Evolutionary conservation across 2,888 invertebrate genomes (phyloP).

Genomic region (Phyllotreta cruciferae): DNA sequence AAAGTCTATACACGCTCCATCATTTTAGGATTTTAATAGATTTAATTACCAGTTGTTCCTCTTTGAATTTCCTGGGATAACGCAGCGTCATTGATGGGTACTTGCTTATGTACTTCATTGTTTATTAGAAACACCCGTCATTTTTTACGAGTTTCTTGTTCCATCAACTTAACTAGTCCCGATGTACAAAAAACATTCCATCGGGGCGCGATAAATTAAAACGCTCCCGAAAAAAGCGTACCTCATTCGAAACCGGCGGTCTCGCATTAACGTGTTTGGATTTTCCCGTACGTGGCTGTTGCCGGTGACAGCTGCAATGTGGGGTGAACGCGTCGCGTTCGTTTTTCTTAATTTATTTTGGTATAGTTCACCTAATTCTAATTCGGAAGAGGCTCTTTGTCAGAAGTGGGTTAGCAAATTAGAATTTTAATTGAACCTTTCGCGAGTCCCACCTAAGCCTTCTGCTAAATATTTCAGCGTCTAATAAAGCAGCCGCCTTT

Average conservation of each 20-base stretch:
- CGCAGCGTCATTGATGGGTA: no score
- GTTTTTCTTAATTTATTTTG: slow-evolving; percentile 9
- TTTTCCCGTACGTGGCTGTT: slow-evolving; percentile 16
- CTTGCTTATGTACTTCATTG: no score
- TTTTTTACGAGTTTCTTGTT: slow-evolving; percentile 1
- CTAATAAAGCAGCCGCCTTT: no score
- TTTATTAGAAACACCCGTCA: not conserved
- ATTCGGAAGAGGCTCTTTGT: no score
- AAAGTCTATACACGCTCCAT: no score
- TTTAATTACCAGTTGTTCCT: no score
- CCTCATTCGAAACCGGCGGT: slow-evolving; percentile 30
- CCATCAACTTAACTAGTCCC: slow-evolving; percentile 4
- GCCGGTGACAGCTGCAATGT: slow-evolving; percentile 28
- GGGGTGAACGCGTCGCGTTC: slow-evolving; percentile 7
- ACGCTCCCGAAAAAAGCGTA: slow-evolving; percentile 21
- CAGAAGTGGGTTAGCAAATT: no score
- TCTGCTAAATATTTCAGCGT: no score
- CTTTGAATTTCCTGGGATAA: no score
- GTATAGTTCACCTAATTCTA: slow-evolving; percentile 5
- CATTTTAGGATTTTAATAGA: no score
- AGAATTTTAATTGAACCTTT: no score
- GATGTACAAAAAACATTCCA: slow-evolving; percentile 6
- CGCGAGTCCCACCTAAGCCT: no score
- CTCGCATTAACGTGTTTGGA: slow-evolving; percentile 20
- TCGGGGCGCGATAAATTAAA: slow-evolving; percentile 14